phyloP scores from a whole-genome alignment of 2,888 invertebrate species.

The Amphipyra tragopoginis region DNA sequence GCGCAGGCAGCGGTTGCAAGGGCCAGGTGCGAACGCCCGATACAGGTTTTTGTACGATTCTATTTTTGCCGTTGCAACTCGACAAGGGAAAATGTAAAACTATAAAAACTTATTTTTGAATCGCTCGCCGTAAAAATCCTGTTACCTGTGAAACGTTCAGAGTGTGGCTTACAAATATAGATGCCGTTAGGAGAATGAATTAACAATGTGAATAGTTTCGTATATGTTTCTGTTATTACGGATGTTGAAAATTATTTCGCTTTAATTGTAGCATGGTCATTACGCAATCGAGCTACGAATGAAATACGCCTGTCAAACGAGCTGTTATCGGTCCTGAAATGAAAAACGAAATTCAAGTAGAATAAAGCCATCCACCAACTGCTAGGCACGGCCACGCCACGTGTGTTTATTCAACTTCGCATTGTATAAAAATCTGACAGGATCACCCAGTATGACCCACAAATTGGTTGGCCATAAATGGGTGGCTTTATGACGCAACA shows the following conservation, averaged over 20 bases:
- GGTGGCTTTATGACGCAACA: too few species aligned
- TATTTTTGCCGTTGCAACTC: constrained; percentile 48
- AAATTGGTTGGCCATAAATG: too few species aligned
- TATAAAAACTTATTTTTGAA: constrained; percentile 60
- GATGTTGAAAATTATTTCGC: neutral
- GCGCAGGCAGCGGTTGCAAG: constrained; percentile 53
- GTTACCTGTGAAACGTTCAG: constrained; percentile 31
- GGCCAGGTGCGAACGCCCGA: constrained; percentile 71
- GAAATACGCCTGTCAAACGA: constrained; percentile 9
- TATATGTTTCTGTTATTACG: constrained; percentile 4
- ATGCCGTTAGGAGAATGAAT: constrained; percentile 39
- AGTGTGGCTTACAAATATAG: constrained; percentile 46
- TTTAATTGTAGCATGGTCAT: neutral
- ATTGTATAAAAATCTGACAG: too few species aligned
- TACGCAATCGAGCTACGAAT: neutral
- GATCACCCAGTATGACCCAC: too few species aligned
- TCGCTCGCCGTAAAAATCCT: constrained; percentile 47
- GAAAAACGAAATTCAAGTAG: neutral
- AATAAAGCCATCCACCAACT: neutral
- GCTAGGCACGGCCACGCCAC: too few species aligned
- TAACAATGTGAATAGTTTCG: constrained; percentile 31
- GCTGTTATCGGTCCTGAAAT: neutral
- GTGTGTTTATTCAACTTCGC: too few species aligned
- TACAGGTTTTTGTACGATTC: constrained; percentile 68
- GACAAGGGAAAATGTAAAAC: constrained; percentile 53